Conservation (phyloP, 2,888 invertebrate species). For the Oligia latruncula region DNA sequence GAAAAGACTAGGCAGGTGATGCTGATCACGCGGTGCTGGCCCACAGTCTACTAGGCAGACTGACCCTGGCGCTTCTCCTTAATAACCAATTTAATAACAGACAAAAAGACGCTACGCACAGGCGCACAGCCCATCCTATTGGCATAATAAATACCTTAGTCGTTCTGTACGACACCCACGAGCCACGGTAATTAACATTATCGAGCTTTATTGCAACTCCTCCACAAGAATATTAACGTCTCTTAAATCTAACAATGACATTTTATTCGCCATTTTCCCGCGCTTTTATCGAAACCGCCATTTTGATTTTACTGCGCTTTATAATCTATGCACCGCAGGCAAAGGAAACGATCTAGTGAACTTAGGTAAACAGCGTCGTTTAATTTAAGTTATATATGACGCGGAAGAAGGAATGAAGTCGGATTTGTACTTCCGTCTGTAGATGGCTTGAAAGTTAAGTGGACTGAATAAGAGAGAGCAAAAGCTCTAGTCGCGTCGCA, state of each 20-base stretch:
- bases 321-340: background rate
- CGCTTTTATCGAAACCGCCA: slow-evolving; percentile 21
- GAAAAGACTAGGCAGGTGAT: too few relatives aligned
- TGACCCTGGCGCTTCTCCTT: too few relatives aligned
- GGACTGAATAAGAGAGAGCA: background rate
- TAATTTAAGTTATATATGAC: slow-evolving; percentile 9
- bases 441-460: slow-evolving; percentile 20
- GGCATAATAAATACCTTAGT: background rate
- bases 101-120: too few relatives aligned
- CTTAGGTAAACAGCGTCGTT: slow-evolving; percentile 14
- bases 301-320: slow-evolving; percentile 20
- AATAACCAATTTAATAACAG: too few relatives aligned
- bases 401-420: slow-evolving; percentile 37
- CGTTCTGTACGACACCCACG: background rate
- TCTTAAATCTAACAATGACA: slow-evolving; percentile 20
- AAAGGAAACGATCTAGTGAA: slow-evolving; percentile 33
- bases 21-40: too few relatives aligned
- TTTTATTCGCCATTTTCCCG: slow-evolving; percentile 19
- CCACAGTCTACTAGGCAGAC: too few relatives aligned
- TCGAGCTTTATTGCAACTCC: background rate
- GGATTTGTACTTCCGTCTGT: slow-evolving; percentile 20
- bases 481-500: slow-evolving; percentile 5
- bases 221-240: slow-evolving; percentile 10
- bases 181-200: background rate
- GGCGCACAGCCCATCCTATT: background rate